These are phyloP conservation scores for Linnaemya vulpina DNA, from an alignment of 2,888 invertebrate genomes.

Conservation along the genomic window DNA sequence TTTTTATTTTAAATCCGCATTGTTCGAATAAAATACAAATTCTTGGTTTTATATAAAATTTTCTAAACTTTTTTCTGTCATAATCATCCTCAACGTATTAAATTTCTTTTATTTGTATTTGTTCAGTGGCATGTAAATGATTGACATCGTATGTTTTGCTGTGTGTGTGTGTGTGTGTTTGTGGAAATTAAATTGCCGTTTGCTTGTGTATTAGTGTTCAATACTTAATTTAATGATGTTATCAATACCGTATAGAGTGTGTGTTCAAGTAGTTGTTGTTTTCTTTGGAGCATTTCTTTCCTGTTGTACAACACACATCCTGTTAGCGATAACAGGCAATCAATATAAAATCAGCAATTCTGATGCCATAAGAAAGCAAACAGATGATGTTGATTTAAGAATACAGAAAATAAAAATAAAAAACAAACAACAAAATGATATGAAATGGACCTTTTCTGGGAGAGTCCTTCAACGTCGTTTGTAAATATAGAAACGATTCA, in stretches of 20 bases:
- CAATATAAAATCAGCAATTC: background rate
- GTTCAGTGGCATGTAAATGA: background rate
- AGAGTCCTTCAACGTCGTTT: too few species aligned
- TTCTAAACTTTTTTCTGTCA: background rate
- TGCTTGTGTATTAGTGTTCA: background rate
- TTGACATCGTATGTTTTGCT: background rate
- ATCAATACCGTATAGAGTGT: background rate
- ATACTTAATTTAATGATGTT: slow-evolving; percentile 23
- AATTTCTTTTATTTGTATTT: too few species aligned
- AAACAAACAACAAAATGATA: background rate
- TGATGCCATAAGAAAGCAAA: slow-evolving; percentile 3
- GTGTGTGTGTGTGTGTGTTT: too few species aligned
- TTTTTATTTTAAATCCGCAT: too few species aligned
- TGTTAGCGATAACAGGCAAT: slow-evolving; percentile 5
- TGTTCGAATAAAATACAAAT: too few species aligned
- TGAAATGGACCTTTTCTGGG: background rate
- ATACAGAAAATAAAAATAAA: background rate
- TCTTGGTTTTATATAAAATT: too few species aligned
- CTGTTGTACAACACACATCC: background rate
- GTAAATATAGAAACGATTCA: background rate
- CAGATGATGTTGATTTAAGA: slow-evolving; percentile 18
- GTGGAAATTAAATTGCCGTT: background rate
- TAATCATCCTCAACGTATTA: background rate
- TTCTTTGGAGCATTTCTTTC: background rate
- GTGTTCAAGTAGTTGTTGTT: background rate